Base-by-base conservation (phyloP, 2,888 invertebrate species). In the Adela reaumurella region DNA sequence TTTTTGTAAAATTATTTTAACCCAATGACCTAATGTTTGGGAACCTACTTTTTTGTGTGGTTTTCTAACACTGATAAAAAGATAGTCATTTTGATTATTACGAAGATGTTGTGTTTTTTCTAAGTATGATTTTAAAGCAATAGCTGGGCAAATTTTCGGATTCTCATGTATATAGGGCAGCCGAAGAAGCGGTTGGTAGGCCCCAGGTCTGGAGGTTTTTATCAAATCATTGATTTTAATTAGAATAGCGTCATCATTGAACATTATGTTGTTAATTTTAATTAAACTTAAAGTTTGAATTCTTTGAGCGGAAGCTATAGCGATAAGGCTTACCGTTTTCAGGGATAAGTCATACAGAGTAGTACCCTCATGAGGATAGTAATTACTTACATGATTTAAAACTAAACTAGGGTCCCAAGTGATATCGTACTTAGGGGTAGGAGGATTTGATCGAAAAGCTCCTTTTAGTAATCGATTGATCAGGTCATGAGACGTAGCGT, bases 11-110 rank as follows among this genome's bases (percentile, higher is more conserved):
- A 49, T 50, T 14, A 10, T 17, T 19, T 53, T 55, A 17, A 58
- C 35, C 57, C 56, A 58, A 41, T 52, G 46, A 47, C 57, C 55
- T 24, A 58, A 5, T 2, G 54, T 53, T 45, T 57, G 54, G 10
- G 43, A 46, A 10, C 50, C 42, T n/a, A 51, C 52, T 8, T 20
- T 45, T 16, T 20, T 43, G 42, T 52, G 49, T 3, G 55, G 53
- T 47, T 50, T 51, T 45, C 43, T 52, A 17, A 45, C 41, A 28
- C 50, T 52, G 3, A 53, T 24, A 46, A 53, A 50, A 19, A 52
- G 17, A 6, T 19, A n/a, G 29, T 51, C 35, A 11, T 50, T n/a
- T n/a, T 41, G 19, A 17, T 4, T 4, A 42, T 24, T 24, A 24
- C 24, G 24, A 24, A 24, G 5, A 10, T 24, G 6, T 24, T 24